Evolutionary conservation across 1,140 invertebrate species (phyloP), one percentile per base, ranked within the genome.

Genomic region (Tetramorium alpestre): DNA sequence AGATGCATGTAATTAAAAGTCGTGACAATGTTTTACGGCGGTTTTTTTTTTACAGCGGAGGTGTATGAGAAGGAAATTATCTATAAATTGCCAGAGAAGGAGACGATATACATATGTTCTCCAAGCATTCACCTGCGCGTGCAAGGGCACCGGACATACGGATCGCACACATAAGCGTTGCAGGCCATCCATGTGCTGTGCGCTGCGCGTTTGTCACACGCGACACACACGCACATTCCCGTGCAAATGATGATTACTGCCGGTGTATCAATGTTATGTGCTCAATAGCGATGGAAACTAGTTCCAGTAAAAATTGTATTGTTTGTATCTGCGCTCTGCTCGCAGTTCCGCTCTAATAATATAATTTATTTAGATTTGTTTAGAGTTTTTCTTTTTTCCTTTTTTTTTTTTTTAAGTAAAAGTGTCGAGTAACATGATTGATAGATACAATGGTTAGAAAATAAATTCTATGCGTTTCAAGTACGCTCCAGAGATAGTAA

Each of bases 71-170:
- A 16, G 18, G 13, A 73, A 82, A 33, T 82, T 82, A 58, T 82
- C 56, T 44, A 60, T 73, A 47, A 49, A 84, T 84, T 84, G 56
- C n/a, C n/a, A 49, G n/a, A 69, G 69, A 22, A 22, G 22, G 22
- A 38, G 13, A 60, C 38, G 33, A 60, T 25, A 75, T 64, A 49
- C 47, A 49, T 10, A 84, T 22, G 54, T 58, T 58, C 10, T 44
- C 38, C 22, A 80, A 81, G 76, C 51, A 47, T 65, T 69, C 62
- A 69, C 54, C 64, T 65, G 72, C 47, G 70, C n/a, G 51, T 81
- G 80, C 80, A 90, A 90, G 89, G 88, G 86, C 89, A 90, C 89
- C 88, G 89, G 89, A 89, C 85, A 87, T 60, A 72, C 44, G 28
- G 13, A 38, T 64, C 47, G 75, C 64, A 69, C 76, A 75, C 69